These are phyloP conservation scores for Opisthograptis luteolata DNA, from an alignment of 2,888 invertebrate genomes.

Conservation along the genomic window DNA sequence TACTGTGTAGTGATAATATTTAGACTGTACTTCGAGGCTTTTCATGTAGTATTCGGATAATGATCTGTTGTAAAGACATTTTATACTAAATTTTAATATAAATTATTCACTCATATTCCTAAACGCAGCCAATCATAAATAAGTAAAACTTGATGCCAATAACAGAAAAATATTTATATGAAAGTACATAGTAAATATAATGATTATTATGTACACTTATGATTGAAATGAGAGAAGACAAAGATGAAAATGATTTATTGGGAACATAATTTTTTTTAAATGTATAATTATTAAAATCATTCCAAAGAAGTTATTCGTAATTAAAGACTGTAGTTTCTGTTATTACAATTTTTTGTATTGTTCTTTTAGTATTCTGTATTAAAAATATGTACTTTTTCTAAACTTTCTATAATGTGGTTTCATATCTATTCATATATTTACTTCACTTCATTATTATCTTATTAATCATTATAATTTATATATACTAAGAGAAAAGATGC, in stretches of 20 bases:
- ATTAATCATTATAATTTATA: no score
- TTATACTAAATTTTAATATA: slow-evolving; percentile 44
- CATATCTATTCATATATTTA: slow-evolving; percentile 8
- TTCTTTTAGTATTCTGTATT: slow-evolving; percentile 6
- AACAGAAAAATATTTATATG: slow-evolving; percentile 39
- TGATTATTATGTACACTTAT: slow-evolving; percentile 43
- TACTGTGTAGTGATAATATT: slow-evolving; percentile 61
- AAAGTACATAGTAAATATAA: slow-evolving; percentile 31
- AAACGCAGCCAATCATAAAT: slow-evolving; percentile 56
- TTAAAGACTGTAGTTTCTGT: slow-evolving; percentile 56
- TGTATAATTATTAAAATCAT: slow-evolving; percentile 58
- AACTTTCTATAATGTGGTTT: slow-evolving; percentile 1
- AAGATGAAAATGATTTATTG: slow-evolving; percentile 26
- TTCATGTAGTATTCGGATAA: slow-evolving; percentile 53
- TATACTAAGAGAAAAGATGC: no score
- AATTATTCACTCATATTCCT: slow-evolving; percentile 48
- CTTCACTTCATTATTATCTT: background rate
- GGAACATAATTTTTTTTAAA: slow-evolving; percentile 38
- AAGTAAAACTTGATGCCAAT: slow-evolving; percentile 56
- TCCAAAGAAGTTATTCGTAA: slow-evolving; percentile 70
- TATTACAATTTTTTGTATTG: slow-evolving; percentile 31
- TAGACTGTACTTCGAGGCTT: slow-evolving; percentile 74
- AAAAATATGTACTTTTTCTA: background rate
- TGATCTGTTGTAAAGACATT: slow-evolving; percentile 55
- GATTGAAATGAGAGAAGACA: slow-evolving; percentile 40